Evolutionary conservation across 2,113 vertebrate species (phyloP), one percentile per base, ranked within the genome.

Genomic region (Hiodon tergisus): DNA sequence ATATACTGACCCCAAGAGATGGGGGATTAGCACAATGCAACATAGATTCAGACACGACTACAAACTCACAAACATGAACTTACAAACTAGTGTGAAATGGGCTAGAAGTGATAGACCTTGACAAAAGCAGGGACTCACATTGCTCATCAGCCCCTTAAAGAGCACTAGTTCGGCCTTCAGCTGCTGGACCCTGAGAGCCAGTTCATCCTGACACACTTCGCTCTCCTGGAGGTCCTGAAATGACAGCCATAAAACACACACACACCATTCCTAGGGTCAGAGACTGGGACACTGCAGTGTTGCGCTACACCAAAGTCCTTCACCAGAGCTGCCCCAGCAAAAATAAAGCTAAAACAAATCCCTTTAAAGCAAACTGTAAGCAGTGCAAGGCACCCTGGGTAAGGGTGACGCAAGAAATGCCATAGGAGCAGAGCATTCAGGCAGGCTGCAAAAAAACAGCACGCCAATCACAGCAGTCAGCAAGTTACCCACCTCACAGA

Each of bases 101-200:
- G 2, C 14, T 10, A 3, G 1, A 5, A 9, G 52, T 3, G 66
- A 1, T 0, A 2, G 8, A 14, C 0, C 0, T 14, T 0, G 11
- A 17, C 3, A 2, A 4, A 48, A 53, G 51, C 13, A 4, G 2
- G 52, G 2, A 8, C 95, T 96, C 87, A 99, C 97, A 8, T 98
- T 98, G 87, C 96, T 98, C 96, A 98, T 97, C 81, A 99, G 92
- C 76, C 97, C 95, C 86, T 99, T 99, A 90, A 98, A 99, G 83
- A 98, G 92, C 71, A 98, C 96, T 67, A 98, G 88, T 83, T 99
- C 97, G 0, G 94, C 93, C 83, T 98, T 98, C 79, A 99, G 86
- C 84, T 97, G 95, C 84, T 98, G 92, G 77, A 99, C 95, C 86
- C 95, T 92, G 87, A 95, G 87, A 31, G 94, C 93, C 77, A 99